Evolutionary conservation across 2,888 invertebrate genomes (phyloP), one percentile per base, ranked within the genome.

Genomic region (Apocheima hispidaria): DNA sequence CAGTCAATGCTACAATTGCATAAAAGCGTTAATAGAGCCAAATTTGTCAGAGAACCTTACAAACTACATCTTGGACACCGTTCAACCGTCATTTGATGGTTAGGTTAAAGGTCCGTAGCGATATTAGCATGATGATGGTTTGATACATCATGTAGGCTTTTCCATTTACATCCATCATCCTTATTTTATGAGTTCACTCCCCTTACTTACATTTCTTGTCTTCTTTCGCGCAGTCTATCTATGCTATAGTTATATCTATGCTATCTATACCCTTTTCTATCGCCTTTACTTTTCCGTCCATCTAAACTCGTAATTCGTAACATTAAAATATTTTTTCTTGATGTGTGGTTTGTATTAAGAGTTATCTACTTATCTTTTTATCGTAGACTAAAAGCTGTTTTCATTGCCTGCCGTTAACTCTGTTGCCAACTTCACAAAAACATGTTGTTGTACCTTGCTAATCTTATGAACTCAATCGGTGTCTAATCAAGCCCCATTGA

Each of bases 401-500:
- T n/a, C n/a, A n/a, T n/a, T n/a, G n/a, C n/a, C n/a, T n/a, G n/a
- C n/a, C n/a, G n/a, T n/a, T n/a, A n/a, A n/a, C 10, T 14, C 14
- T 14, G 43, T 26, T 57, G 35, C 26, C 23, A 44, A n/a, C 49
- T 35, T 16, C 26, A 38, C 20, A n/a, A n/a, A n/a, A n/a, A n/a
- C n/a, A 33, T 35, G 10, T 38, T 54, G 12, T 16, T 16, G 38
- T 16, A 46, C 18, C 46, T 46, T 30, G 28, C 30, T 46, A 12
- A 46, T 18, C 35, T 40, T 48, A 56, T 40, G 46, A 50, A 53
- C 38, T 56, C 44, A n/a, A 55, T 60, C 38, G 30, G 44, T 7
- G 40, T 18, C 20, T 59, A 51, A 52, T 51, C 38, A 61, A 61
- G 36, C 33, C 10, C 14, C 28, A 48, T 55, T 56, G 52, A 44